Evolutionary conservation across 2,888 invertebrate species (phyloP).

Genomic region (Chaetogeoica ovagalla): DNA sequence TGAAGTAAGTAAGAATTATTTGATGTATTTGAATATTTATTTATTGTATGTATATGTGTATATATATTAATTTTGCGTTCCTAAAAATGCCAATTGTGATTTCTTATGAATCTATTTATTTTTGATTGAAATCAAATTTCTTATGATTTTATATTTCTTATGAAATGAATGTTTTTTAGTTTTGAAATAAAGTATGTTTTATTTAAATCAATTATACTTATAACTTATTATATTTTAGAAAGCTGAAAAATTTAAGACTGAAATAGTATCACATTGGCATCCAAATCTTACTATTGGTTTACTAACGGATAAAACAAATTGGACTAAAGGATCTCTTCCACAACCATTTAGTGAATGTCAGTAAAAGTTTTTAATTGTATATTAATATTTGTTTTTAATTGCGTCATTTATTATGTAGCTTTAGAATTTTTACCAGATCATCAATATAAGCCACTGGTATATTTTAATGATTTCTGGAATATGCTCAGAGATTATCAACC

Average conservation of each 20-base stretch:
- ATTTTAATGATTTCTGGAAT: slow-evolving; percentile 98
- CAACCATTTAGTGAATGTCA: slow-evolving; percentile 86
- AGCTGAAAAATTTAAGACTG: slow-evolving; percentile 75
- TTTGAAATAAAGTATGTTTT: no score
- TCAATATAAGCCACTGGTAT: slow-evolving; percentile 90
- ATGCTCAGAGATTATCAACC: slow-evolving; percentile 92
- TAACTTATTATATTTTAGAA: slow-evolving; percentile 62
- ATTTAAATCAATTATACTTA: slow-evolving; percentile 2
- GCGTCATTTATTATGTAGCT: slow-evolving; percentile 61
- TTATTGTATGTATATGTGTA: neutral
- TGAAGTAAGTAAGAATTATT: slow-evolving; percentile 60
- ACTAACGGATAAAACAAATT: slow-evolving; percentile 93
- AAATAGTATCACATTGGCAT: slow-evolving; percentile 98
- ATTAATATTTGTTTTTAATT: slow-evolving; percentile 5
- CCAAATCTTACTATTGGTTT: slow-evolving; percentile 95
- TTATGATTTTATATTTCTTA: no score
- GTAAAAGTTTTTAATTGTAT: slow-evolving; percentile 54
- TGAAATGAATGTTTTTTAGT: no score
- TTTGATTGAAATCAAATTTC: no score
- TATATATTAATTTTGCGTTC: no score
- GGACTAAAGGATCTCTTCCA: slow-evolving; percentile 89
- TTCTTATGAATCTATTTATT: no score
- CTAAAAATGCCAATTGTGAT: no score
- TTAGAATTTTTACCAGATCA: slow-evolving; percentile 85
- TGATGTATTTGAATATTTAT: neutral